Conservation (phyloP, 2,797 vertebrate species). For the Uromys caudimaculatus region DNA sequence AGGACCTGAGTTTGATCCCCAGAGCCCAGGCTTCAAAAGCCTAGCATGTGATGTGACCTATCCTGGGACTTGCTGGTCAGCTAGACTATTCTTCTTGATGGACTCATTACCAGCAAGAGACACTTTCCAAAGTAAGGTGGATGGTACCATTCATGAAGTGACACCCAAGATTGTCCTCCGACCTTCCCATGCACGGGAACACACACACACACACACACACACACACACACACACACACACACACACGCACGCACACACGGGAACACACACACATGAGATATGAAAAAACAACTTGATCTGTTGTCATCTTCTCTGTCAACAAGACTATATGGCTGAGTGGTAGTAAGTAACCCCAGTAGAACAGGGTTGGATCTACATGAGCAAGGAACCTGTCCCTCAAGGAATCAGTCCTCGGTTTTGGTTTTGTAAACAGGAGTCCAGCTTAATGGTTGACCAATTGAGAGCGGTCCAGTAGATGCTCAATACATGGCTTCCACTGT, state of each 20-base stretch:
- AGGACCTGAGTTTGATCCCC: not conserved
- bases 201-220: not conserved
- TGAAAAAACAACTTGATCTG: not conserved
- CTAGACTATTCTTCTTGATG: not conserved
- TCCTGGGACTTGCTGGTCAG: not conserved
- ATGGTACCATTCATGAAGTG: not conserved
- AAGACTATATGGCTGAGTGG: not conserved
- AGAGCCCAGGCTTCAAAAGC: not conserved
- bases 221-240: not conserved
- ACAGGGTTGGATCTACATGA: not conserved
- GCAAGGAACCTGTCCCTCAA: not conserved
- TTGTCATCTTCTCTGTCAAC: not conserved
- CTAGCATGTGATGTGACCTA: not conserved
- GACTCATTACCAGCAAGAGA: not conserved
- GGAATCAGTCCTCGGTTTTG: not conserved
- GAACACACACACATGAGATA: not conserved
- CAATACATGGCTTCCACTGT: not conserved
- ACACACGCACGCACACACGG: not conserved
- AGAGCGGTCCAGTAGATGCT: not conserved
- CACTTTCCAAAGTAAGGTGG: not conserved
- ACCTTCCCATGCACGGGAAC: not conserved
- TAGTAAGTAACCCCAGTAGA: not conserved
- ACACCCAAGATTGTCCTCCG: not conserved
- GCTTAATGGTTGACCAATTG: not conserved
- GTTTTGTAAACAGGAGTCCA: not conserved